Evolutionary conservation across 2,113 vertebrate genomes (phyloP).

Genomic region (Indicator maculatus): DNA sequence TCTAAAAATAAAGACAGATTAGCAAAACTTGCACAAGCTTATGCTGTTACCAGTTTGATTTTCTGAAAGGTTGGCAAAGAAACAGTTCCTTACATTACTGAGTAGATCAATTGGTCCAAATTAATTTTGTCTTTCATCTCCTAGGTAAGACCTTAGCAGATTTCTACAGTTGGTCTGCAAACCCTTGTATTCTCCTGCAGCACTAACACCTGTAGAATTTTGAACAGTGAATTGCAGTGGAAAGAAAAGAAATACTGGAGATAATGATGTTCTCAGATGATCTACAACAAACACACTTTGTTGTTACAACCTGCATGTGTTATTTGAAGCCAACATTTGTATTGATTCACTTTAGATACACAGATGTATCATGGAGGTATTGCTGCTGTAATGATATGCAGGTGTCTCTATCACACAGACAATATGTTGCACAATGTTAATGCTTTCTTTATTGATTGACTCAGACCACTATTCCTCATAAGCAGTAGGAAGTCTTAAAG

Average conservation of each 20-base stretch:
- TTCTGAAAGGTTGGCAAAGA: neutral
- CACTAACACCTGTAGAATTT: neutral
- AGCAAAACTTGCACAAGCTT: neutral
- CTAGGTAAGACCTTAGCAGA: neutral
- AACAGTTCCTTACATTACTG: neutral
- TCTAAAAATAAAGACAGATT: neutral
- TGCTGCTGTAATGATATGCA: neutral
- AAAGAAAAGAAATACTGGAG: neutral
- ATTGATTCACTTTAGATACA: conserved; percentile 3
- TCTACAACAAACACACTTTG: neutral
- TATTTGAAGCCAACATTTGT: conserved; percentile 18
- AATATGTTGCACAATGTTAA: neutral
- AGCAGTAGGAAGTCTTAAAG: conserved; percentile 44
- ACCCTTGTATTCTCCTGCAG: neutral
- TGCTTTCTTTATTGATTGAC: conserved; percentile 37
- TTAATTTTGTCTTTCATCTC: neutral
- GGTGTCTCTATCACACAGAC: neutral
- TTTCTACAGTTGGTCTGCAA: conserved; percentile 2
- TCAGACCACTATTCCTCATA: neutral
- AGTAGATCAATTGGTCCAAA: neutral
- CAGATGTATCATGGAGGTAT: neutral
- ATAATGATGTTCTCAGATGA: neutral
- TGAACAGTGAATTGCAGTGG: neutral
- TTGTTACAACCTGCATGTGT: neutral
- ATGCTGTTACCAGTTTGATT: neutral